Evolutionary conservation across 2,113 vertebrate species (phyloP), one percentile per base, ranked within the genome.

Genomic region (Hystrix cristata): DNA sequence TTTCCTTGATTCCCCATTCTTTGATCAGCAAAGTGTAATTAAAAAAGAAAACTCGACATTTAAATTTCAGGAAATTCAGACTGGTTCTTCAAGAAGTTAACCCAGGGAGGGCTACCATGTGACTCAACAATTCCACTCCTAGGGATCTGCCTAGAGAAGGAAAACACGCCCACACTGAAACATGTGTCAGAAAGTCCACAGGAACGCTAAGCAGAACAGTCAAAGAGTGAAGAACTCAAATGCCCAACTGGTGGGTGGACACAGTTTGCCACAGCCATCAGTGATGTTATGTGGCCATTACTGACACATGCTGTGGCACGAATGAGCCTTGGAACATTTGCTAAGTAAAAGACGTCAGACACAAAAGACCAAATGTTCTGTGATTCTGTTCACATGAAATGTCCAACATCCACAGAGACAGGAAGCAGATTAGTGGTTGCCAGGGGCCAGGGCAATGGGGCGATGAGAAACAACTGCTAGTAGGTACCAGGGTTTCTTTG

Each of bases 391-490:
- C 25, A 27, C 1, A 9, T 0, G 57, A 43, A 57, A 59, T 21
- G 27, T 15, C 46, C 72, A 80, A n/a, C 57, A 62, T 48, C 57
- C 0, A 80, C 0, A 87, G 62, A 62, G 38, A 53, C 71, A 82
- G 53, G 27, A 93, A 38, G 74, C 0, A 64, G 55, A 29, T 51
- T 3, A 19, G 43, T 0, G 27, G 34, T 18, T 48, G 4, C 27
- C 78, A 78, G 72, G 60, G 51, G 29, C 84, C 38, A 14, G 19
- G 62, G 21, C 0, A 1, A 11, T 1, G 4, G 46, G 18, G 2
- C 1, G 3, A 10, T 1, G 15, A 27, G 21, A 6, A 51, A 3
- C 3, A 6, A 60, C 16, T 21, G 48, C 51, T 67, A 2, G 31
- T 5, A 7, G 43, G 15, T 25, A 25, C 29, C 0, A 11, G 13